phyloP scores from a whole-genome alignment of 2,113 vertebrate genomes.

The Microtus ochrogaster region DNA sequence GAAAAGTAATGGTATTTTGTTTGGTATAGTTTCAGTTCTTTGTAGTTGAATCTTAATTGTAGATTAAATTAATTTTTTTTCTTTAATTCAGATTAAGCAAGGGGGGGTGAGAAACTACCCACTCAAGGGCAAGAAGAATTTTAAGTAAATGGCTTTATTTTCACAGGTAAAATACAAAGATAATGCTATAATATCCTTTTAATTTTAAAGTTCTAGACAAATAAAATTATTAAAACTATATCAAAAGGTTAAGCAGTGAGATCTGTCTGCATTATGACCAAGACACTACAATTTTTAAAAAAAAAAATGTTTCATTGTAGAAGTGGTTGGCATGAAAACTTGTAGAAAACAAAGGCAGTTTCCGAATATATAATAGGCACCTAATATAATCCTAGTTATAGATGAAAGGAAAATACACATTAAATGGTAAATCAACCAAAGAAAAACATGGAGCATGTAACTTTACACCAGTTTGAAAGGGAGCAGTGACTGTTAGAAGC shows the following conservation, averaged over 20 bases:
- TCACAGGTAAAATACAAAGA: conserved; percentile 48
- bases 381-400: not conserved
- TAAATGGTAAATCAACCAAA: not conserved
- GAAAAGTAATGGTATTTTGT: not conserved
- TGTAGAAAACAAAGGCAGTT: not conserved
- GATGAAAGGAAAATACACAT: not conserved
- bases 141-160: conserved; percentile 41
- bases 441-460: not conserved
- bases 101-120: not conserved
- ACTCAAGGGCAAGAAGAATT: conserved; percentile 9
- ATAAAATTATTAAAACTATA: conserved; percentile 16
- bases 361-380: not conserved
- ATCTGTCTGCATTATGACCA: not conserved
- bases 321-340: not conserved
- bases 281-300: not conserved
- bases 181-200: not conserved
- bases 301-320: not conserved
- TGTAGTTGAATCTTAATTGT: not conserved
- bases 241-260: conserved; percentile 14
- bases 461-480: conserved; percentile 4
- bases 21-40: not conserved
- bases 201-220: not conserved
- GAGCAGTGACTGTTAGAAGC: not conserved
- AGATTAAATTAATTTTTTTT: not conserved
- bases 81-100: not conserved